Evolutionary conservation across 2,113 vertebrate genomes (phyloP).

Genomic region (Suricata suricatta): DNA sequence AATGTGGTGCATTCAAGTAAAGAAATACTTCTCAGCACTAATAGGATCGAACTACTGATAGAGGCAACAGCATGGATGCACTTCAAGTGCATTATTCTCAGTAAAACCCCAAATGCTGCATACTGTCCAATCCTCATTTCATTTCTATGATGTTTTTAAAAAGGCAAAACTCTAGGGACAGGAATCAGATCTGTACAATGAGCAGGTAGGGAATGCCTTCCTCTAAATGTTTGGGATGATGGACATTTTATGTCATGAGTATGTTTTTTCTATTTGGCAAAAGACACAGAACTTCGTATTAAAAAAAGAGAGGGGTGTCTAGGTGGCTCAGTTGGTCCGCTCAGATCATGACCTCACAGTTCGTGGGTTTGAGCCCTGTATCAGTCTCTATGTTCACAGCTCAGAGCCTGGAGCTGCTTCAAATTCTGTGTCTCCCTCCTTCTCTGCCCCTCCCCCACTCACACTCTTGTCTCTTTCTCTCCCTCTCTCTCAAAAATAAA

Average conservation of each 20-base stretch:
- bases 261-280: neutral
- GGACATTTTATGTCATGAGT: neutral
- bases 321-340: too few species aligned
- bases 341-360: too few species aligned
- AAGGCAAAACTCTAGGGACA: neutral
- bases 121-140: neutral
- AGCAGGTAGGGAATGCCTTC: neutral
- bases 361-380: too few species aligned
- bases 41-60: neutral
- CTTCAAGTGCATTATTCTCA: neutral
- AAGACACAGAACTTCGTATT: neutral
- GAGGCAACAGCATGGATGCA: accelerated
- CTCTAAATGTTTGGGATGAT: neutral
- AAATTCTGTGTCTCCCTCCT: too few species aligned
- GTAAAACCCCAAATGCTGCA: neutral
- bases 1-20: neutral
- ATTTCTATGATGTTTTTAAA: neutral
- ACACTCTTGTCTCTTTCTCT: too few species aligned
- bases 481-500: too few species aligned
- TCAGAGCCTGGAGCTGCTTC: too few species aligned
- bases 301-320: neutral
- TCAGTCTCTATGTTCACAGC: too few species aligned
- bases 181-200: neutral
- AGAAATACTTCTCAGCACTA: neutral
- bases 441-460: too few species aligned